Base-by-base conservation (phyloP, 1,140 invertebrate species). In the Sarcophaga peregrina region DNA sequence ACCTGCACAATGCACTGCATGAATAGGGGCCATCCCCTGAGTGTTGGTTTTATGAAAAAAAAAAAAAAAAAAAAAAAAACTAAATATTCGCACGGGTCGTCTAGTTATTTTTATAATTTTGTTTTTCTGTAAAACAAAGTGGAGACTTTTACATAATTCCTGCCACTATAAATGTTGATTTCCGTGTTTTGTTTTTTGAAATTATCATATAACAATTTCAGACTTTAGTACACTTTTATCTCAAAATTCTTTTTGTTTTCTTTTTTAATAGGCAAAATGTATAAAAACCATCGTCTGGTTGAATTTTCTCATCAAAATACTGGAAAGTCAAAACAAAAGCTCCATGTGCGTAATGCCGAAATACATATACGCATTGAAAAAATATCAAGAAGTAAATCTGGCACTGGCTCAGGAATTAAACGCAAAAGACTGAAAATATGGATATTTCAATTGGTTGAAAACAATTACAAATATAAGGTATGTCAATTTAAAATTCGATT, bases 211-310 rank as follows among this genome's bases (percentile, higher is more conserved):
- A n/a, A n/a, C n/a, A n/a, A n/a, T n/a, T n/a, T 4, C 25, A 37
- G 25, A 37, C 1, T 37, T 37, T 37, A 37, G 25, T 37, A 37
- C 25, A n/a, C 4, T n/a, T 4, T 58, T 58, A 15, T n/a, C 7
- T 13, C 15, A n/a, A 15, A 58, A 13, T 20, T 17, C 2, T 75
- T 75, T 13, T 76, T 37, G 5, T 47, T 13, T 82, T 11, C 9
- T 50, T 82, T 83, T 72, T 46, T 85, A 86, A 83, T 92, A 97
- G 96, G 96, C 87, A 93, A 93, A 84, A 93, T 93, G 86, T 91
- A 96, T 83, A 97, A 97, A 89, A 95, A 95, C 8, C 96, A 97
- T 88, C 94, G 95, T 46, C 92, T 97, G 81, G 92, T 97, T 80
- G 96, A 97, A 90, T 97, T 98, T 91, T 78, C 86, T 11, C 25